These are phyloP conservation scores for Anagrus nilaparvatae DNA, from an alignment of 1,140 invertebrate species.

Conservation along the genomic window DNA sequence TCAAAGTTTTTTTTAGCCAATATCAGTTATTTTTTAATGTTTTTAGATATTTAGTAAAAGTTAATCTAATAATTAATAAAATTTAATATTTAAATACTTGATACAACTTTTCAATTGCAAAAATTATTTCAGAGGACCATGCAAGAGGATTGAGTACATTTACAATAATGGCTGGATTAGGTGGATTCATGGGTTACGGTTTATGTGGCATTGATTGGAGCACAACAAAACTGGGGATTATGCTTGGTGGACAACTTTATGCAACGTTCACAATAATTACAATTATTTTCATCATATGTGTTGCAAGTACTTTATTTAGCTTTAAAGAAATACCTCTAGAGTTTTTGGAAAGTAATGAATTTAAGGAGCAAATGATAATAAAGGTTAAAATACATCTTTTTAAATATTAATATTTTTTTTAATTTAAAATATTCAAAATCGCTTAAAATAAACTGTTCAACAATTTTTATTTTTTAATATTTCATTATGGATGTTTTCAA, in stretches of 20 bases:
- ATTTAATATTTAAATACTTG: too few relatives aligned
- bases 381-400: too few relatives aligned
- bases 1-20: too few relatives aligned
- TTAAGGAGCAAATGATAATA: conserved; percentile 29
- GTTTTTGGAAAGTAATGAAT: conserved; percentile 42
- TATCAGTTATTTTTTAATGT: too few relatives aligned
- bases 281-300: conserved; percentile 74
- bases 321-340: conserved; percentile 79
- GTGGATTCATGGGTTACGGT: conserved; percentile 87
- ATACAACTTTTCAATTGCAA: too few relatives aligned
- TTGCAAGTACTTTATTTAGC: conserved; percentile 69
- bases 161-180: conserved; percentile 91
- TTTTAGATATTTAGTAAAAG: too few relatives aligned
- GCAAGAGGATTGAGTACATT: conserved; percentile 87
- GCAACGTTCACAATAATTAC: conserved; percentile 85
- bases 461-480: too few relatives aligned
- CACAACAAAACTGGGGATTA: conserved; percentile 59
- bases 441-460: too few relatives aligned
- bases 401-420: too few relatives aligned
- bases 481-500: too few relatives aligned
- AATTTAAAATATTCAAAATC: too few relatives aligned
- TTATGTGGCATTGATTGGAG: conserved; percentile 93
- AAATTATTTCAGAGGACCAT: conserved; percentile 75
- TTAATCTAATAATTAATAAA: too few relatives aligned
- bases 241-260: conserved; percentile 78